Evolutionary conservation across 2,113 vertebrate species (phyloP).

Genomic region (Cyphomyrus discorhynchus): DNA sequence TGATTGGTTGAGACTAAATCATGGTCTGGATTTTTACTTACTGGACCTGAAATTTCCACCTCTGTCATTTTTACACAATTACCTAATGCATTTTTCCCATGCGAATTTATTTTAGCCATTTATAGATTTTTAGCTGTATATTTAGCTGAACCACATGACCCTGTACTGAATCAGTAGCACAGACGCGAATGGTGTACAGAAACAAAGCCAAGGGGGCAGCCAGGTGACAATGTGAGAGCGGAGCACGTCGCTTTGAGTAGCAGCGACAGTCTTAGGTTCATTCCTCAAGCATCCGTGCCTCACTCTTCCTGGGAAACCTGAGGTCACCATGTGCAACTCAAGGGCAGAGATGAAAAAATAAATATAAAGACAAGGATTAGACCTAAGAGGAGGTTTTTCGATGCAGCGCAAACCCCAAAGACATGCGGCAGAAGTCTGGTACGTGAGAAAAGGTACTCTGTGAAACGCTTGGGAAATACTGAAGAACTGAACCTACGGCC

Average conservation of each 20-base stretch:
- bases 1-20: too few species aligned
- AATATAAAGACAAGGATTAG: neutral
- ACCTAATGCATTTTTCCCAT: neutral
- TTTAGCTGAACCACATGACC: neutral
- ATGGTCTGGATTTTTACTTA: too few species aligned
- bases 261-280: neutral
- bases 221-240: neutral
- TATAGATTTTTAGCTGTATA: neutral
- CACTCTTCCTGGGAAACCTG: neutral
- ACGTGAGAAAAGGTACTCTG: neutral
- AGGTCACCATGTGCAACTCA: neutral
- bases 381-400: neutral
- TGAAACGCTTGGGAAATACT: neutral
- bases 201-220: neutral
- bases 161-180: neutral
- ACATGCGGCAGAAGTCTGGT: neutral
- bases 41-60: too few species aligned
- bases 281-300: neutral
- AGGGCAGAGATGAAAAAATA: neutral
- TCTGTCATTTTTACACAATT: neutral
- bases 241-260: neutral
- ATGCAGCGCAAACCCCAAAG: neutral
- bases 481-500: neutral
- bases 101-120: neutral
- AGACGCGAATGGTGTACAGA: neutral